Evolutionary conservation across 2,113 vertebrate species (phyloP).

Genomic region (Phasianus colchicus): DNA sequence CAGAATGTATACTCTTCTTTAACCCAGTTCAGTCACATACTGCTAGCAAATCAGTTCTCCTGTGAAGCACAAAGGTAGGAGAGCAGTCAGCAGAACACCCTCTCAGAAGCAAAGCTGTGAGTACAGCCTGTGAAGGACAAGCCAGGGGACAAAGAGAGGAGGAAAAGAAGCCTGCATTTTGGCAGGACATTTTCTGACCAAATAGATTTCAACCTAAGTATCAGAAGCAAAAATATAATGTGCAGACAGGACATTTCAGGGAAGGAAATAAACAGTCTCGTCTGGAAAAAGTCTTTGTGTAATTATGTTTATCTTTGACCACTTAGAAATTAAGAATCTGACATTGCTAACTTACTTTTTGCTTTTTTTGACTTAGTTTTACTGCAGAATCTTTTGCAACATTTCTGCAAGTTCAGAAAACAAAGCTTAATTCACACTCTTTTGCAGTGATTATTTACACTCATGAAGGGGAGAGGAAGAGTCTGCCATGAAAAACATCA

Average conservation of each 20-base stretch:
- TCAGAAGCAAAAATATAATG: not conserved
- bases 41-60: not conserved
- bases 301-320: not conserved
- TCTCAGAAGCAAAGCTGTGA: not conserved
- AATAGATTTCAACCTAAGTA: not conserved
- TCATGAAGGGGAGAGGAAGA: not conserved
- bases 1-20: not conserved
- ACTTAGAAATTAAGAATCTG: not conserved
- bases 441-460: not conserved
- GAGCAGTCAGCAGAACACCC: not conserved
- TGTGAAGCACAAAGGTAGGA: not conserved
- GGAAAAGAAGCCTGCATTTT: not conserved
- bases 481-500: not conserved
- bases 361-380: not conserved
- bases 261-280: not conserved
- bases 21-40: not conserved
- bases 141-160: not conserved
- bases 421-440: not conserved
- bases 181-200: not conserved
- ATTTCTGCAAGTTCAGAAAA: not conserved
- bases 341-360: not conserved
- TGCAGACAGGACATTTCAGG: not conserved
- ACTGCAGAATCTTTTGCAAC: not conserved
- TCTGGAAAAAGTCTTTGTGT: not conserved
- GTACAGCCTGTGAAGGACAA: not conserved